Evolutionary conservation across 2,113 vertebrate species (phyloP), one percentile per base, ranked within the genome.

Genomic region (Microcebus lehilahytsara): DNA sequence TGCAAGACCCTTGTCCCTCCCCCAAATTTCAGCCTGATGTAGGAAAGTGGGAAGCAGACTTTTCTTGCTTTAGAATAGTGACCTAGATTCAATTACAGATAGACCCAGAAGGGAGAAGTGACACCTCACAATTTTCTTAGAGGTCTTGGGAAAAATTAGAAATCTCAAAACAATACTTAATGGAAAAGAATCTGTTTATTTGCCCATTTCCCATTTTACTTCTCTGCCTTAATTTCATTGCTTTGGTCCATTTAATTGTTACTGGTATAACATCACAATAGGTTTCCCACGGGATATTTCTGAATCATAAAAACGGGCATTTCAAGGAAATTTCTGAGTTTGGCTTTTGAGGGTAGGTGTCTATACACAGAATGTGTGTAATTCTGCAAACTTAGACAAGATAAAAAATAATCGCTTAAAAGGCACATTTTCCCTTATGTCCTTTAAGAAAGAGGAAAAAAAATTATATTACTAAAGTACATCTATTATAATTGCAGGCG

Each of bases 41-140:
- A 98, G 99, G 99, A 99, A 99, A 99, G 99, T 99, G 99, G 99
- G 99, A 99, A 99, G 99, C 99, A 98, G 98, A 98, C 99, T 99
- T 99, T 99, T 99, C 99, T 98, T 98, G 99, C 99, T 99, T 99
- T 99, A 99, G 98, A 99, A 99, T 99, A 99, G 98, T 99, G 99
- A 99, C 99, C 99, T 99, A 99, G 99, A 99, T 99, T 99, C 99
- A 99, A 99, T 99, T 99, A 99, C 98, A 99, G 99, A 99, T 99
- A 99, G 99, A 99, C 92, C 89, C 97, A 92, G 98, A 98, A 98
- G 99, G 98, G 98, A 99, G 98, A 98, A 98, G 98, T 99, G 98
- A 99, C 99, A 99, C 99, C 98, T 98, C 97, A 93, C 98, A 86
- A 98, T 98, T 99, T 99, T 98, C 98, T 98, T 98, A 98, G 97